phyloP scores from a whole-genome alignment of 2,888 invertebrate genomes.

The Tachystola acroxantha region DNA sequence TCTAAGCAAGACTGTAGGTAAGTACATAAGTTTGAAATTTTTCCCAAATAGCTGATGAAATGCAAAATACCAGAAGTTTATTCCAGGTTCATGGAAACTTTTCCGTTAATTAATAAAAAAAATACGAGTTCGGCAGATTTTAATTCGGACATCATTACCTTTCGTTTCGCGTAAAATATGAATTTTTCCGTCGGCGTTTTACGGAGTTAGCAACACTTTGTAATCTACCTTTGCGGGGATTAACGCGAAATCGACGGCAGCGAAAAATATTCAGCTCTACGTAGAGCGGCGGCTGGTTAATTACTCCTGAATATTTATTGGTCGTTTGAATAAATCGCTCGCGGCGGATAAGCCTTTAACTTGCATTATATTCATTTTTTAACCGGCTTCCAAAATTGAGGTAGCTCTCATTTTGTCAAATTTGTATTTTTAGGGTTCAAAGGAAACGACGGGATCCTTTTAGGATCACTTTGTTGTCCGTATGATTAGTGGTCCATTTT shows the following conservation, averaged over 20 bases:
- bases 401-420: too few relatives aligned
- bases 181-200: constrained; percentile 39
- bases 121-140: constrained; percentile 17
- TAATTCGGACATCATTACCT: constrained; percentile 29
- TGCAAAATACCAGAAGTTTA: too few relatives aligned
- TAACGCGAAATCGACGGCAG: constrained; percentile 59
- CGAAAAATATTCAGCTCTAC: constrained; percentile 59
- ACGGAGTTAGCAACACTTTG: constrained; percentile 52
- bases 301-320: constrained; percentile 76
- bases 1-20: too few relatives aligned
- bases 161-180: constrained; percentile 37
- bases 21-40: too few relatives aligned
- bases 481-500: too few relatives aligned
- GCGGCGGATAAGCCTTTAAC: constrained; percentile 63
- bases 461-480: too few relatives aligned
- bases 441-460: too few relatives aligned
- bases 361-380: constrained; percentile 61
- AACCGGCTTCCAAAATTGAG: too few relatives aligned
- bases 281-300: constrained; percentile 61
- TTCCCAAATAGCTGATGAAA: too few relatives aligned
- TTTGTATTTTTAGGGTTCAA: too few relatives aligned
- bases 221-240: constrained; percentile 65
- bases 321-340: constrained; percentile 73
- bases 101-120: constrained; percentile 18
- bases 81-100: too few relatives aligned